phyloP scores from a whole-genome alignment of 2,888 invertebrate species.

The Agrochola macilenta region DNA sequence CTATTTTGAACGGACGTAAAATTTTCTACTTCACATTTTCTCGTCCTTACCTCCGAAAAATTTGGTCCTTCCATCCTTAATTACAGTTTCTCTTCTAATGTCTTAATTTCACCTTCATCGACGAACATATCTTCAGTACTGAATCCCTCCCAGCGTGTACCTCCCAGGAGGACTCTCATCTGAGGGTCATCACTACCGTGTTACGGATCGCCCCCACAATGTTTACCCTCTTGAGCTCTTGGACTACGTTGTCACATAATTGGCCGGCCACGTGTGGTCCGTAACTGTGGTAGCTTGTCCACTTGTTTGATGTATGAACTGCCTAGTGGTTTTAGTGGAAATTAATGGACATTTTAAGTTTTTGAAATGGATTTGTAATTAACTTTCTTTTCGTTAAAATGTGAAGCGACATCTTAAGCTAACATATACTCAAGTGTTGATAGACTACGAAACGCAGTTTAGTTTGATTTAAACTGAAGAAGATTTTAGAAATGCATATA shows the following conservation, averaged over 20 bases:
- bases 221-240: slow-evolving; percentile 81
- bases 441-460: neutral
- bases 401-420: slow-evolving; percentile 21
- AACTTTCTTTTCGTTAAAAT: slow-evolving; percentile 43
- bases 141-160: slow-evolving; percentile 67
- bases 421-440: slow-evolving; percentile 18
- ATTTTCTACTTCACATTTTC: neutral
- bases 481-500: neutral
- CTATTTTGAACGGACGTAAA: neutral
- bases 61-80: neutral
- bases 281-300: slow-evolving; percentile 72
- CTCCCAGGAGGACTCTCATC: slow-evolving; percentile 73
- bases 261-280: slow-evolving; percentile 78
- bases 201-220: slow-evolving; percentile 80
- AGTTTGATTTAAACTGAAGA: slow-evolving; percentile 2
- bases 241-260: slow-evolving; percentile 83
- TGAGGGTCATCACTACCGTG: slow-evolving; percentile 77
- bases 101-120: slow-evolving; percentile 20
- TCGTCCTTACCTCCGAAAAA: neutral
- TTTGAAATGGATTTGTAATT: slow-evolving; percentile 52
- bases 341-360: slow-evolving; percentile 62
- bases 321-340: slow-evolving; percentile 55
- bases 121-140: slow-evolving; percentile 11
- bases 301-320: slow-evolving; percentile 60
- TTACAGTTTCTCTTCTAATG: neutral